Percentiles rank a stretch among this genome's conserved stretches.
These are phyloP conservation scores for Oreohelix idahoensis DNA, from an alignment of 1,140 invertebrate genomes.

Conservation along the genomic window DNA sequence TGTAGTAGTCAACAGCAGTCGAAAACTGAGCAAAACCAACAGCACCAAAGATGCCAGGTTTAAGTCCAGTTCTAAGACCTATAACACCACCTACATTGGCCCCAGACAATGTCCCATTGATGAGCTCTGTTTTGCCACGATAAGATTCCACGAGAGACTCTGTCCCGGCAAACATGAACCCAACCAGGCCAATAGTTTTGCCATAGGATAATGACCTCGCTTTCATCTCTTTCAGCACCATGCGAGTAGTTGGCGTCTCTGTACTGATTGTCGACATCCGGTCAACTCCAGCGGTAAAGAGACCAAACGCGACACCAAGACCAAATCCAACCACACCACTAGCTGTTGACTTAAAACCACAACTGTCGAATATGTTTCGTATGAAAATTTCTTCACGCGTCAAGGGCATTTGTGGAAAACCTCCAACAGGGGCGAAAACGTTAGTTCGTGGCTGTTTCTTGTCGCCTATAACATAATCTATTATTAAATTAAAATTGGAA, in stretches of 20 bases:
- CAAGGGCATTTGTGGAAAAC: slow-evolving; percentile 52
- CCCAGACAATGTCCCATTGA: slow-evolving; percentile 95
- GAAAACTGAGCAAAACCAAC: slow-evolving; percentile 96
- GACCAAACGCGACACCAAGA: slow-evolving; percentile 91
- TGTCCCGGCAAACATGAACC: slow-evolving; percentile 91
- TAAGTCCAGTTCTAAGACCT: slow-evolving; percentile 93
- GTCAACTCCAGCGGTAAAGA: slow-evolving; percentile 96
- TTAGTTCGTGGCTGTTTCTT: slow-evolving; percentile 40
- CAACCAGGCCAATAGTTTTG: slow-evolving; percentile 97
- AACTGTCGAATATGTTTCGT: slow-evolving; percentile 91
- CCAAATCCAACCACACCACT: slow-evolving; percentile 94
- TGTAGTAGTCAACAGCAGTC: slow-evolving; percentile 94
- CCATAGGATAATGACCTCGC: slow-evolving; percentile 90
- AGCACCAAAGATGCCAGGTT: slow-evolving; percentile 91
- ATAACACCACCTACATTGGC: slow-evolving; percentile 95
- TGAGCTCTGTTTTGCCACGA: slow-evolving; percentile 95
- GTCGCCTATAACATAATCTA: slow-evolving; percentile 55
- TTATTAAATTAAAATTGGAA: slow-evolving; percentile 53
- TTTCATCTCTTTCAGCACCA: slow-evolving; percentile 87
- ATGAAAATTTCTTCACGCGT: slow-evolving; percentile 73
- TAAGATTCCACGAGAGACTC: slow-evolving; percentile 93
- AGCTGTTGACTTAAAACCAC: slow-evolving; percentile 89
- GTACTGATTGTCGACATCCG: slow-evolving; percentile 84
- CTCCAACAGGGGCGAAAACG: slow-evolving; percentile 46
- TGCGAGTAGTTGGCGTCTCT: slow-evolving; percentile 76